phyloP scores from a whole-genome alignment of 1,140 invertebrate species.

The Planococcus citri region DNA sequence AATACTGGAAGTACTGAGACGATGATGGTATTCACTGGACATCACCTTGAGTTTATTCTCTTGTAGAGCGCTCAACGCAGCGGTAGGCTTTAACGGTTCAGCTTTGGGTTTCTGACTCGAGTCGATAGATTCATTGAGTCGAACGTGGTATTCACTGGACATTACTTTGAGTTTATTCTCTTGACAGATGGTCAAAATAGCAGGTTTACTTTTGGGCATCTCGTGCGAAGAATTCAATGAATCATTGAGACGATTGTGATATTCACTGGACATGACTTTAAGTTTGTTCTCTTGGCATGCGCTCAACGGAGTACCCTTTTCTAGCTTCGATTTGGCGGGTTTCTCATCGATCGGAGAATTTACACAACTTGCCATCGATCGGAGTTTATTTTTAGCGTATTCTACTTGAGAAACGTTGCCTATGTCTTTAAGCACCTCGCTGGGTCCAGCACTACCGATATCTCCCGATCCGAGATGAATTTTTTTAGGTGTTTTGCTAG shows the following conservation, averaged over 20 bases:
- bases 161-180: constrained; percentile 8
- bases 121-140: background rate
- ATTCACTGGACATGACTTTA: background rate
- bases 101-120: background rate
- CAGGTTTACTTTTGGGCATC: background rate
- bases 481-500: background rate
- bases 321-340: background rate
- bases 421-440: background rate
- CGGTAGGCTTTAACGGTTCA: background rate
- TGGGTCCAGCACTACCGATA: background rate
- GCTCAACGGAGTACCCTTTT: background rate
- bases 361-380: background rate
- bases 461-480: background rate
- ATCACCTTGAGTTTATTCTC: constrained; percentile 11
- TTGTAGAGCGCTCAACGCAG: background rate
- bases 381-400: background rate
- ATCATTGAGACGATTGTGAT: background rate
- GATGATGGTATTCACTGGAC: constrained; percentile 2
- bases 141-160: background rate
- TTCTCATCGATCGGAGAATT: background rate
- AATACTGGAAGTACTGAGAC: background rate
- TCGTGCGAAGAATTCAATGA: background rate
- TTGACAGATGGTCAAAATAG: background rate
- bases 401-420: background rate
- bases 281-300: background rate